Evolutionary conservation across 2,113 vertebrate species (phyloP).

Genomic region (Neoarius graeffei): DNA sequence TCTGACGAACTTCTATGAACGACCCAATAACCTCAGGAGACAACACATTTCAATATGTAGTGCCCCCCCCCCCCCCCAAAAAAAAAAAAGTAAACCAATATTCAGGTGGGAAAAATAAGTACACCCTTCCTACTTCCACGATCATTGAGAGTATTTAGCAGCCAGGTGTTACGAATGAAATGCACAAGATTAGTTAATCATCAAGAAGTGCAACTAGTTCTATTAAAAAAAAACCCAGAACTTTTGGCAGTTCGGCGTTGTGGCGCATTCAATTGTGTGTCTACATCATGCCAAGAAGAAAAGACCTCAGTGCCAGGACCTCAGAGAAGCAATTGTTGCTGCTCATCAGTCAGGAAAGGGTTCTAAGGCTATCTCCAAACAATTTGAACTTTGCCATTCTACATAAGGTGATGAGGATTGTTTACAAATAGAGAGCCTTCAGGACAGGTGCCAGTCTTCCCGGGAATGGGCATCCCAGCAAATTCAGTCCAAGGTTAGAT

Average conservation of each 20-base stretch:
- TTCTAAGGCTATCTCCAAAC: neutral
- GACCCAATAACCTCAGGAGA: no score
- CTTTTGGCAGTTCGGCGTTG: neutral
- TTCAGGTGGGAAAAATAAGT: neutral
- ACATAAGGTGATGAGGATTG: neutral
- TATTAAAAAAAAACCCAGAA: neutral
- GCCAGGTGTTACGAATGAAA: neutral
- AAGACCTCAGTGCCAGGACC: neutral
- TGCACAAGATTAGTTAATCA: neutral
- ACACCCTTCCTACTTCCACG: neutral
- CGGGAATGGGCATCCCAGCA: neutral
- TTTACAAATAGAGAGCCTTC: neutral
- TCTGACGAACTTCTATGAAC: no score
- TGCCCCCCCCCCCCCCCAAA: no score
- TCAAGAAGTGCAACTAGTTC: neutral
- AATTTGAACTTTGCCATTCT: neutral
- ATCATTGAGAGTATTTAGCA: neutral
- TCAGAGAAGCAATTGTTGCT: neutral
- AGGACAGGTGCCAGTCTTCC: neutral
- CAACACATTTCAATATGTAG: no score
- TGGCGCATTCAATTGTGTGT: neutral
- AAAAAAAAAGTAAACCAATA: neutral
- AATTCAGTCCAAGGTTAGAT: neutral
- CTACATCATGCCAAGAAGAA: neutral
- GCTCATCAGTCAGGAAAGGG: neutral